phyloP scores from a whole-genome alignment of 2,888 invertebrate species.

The Pasiphila rectangulata region DNA sequence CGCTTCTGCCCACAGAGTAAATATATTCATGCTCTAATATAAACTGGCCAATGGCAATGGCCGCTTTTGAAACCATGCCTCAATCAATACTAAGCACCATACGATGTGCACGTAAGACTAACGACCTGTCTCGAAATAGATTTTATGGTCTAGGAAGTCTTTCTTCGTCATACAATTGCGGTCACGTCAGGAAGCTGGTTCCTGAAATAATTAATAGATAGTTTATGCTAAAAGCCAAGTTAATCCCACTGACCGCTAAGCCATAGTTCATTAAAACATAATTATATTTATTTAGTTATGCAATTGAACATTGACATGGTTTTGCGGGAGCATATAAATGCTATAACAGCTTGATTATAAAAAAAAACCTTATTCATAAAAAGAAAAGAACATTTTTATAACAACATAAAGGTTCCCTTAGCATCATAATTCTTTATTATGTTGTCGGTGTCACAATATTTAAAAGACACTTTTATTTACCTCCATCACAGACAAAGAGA shows the following conservation, averaged over 20 bases:
- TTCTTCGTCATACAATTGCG: background rate
- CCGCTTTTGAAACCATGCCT: slow-evolving; percentile 35
- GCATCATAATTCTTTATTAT: slow-evolving; percentile 20
- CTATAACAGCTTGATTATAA: slow-evolving; percentile 7
- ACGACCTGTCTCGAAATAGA: slow-evolving; percentile 18
- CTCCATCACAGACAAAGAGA: slow-evolving; percentile 20
- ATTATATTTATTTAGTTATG: slow-evolving; percentile 25
- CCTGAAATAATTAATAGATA: slow-evolving; percentile 2
- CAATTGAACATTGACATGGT: slow-evolving; percentile 32
- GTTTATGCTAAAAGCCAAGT: slow-evolving; percentile 5
- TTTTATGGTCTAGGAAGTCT: slow-evolving; percentile 16
- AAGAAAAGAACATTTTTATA: slow-evolving; percentile 7
- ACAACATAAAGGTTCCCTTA: slow-evolving; percentile 21
- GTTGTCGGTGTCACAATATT: slow-evolving; percentile 10
- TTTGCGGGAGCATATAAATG: slow-evolving; percentile 11
- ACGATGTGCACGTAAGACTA: slow-evolving; percentile 20
- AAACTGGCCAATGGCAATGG: slow-evolving; percentile 23
- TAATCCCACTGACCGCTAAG: slow-evolving; percentile 1
- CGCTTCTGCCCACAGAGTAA: slow-evolving; percentile 26
- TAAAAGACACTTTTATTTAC: slow-evolving; percentile 10
- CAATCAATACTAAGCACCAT: slow-evolving; percentile 22
- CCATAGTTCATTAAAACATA: slow-evolving; percentile 24
- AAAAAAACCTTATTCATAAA: slow-evolving; percentile 4
- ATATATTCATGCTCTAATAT: slow-evolving; percentile 32
- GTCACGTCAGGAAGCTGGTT: slow-evolving; percentile 7